Evolutionary conservation across 2,797 vertebrate genomes (phyloP), one percentile per base, ranked within the genome.

Genomic region (Pangasius djambal): DNA sequence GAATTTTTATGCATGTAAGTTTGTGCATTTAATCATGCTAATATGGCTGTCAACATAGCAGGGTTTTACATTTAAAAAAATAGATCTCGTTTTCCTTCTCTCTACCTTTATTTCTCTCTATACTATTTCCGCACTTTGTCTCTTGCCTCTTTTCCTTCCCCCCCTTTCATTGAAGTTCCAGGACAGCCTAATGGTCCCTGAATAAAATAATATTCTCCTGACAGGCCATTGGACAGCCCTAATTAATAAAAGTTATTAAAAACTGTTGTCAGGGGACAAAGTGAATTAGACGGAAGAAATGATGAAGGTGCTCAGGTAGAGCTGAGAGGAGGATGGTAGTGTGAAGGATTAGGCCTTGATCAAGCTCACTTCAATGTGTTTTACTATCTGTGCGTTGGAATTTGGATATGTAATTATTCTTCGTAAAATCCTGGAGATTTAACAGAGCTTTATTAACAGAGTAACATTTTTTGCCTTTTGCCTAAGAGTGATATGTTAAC

Each of bases 211-310:
- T 90, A 92, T 90, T 91, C 89, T 87, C 85, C 85, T 89, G 91
- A 91, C 90, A 89, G 79, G 90, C 89, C 84, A 88, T 89, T 93
- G 67, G 37, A 94, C 95, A 94, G 92, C 91, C 90, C 92, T 92
- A 92, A 93, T 95, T 94, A 95, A 95, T 94, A 94, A 95, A 93
- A 63, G 92, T 89, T 91, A 92, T 67, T 90, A 91, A 93, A 94
- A 90, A n/a, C 72, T 92, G 92, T 93, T 94, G 93, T 93, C 91
- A 63, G 74, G 88, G 91, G 87, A 92, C 86, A 57, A 92, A 90
- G 93, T 74, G 83, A 93, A 92, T 92, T 88, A 93, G 91, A 92
- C 88, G 83, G 83, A 86, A 85, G 28, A 91, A 88, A 92, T 90
- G 89, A 88, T 87, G 90, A 92, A 92, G 91, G 89, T 85, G 57